These are phyloP conservation scores for Pseudorhombus dupliciocellatus DNA, from an alignment of 2,113 vertebrate species.

Conservation along the genomic window DNA sequence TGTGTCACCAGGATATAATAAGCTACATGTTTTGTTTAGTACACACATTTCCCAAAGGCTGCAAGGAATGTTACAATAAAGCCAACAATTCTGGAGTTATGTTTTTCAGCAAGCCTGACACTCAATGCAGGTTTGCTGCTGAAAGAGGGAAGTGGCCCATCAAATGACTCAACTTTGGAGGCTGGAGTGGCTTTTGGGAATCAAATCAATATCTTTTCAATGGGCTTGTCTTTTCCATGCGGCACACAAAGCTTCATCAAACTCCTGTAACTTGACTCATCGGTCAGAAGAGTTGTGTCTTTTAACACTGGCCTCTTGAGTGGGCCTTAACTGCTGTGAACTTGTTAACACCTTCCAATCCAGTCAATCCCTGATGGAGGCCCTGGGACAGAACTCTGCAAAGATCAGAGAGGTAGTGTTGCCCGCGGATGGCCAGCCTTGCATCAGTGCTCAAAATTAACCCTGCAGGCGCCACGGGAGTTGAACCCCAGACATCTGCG, in stretches of 20 bases:
- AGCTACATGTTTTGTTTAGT: not conserved
- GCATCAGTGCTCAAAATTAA: constrained; percentile 71
- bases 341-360: constrained; percentile 70
- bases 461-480: constrained; percentile 67
- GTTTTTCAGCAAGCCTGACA: not conserved
- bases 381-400: constrained; percentile 19
- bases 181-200: constrained; percentile 8
- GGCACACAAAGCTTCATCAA: constrained; percentile 10
- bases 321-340: constrained; percentile 58
- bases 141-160: not conserved
- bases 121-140: not conserved
- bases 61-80: not conserved
- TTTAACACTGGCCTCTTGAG: constrained; percentile 60
- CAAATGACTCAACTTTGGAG: constrained; percentile 3
- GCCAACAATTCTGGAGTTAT: no score
- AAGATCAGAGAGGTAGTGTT: constrained; percentile 68
- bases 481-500: constrained; percentile 66
- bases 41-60: not conserved
- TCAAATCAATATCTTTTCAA: constrained; percentile 7
- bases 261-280: constrained; percentile 53
- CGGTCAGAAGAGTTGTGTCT: constrained; percentile 49
- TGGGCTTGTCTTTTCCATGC: not conserved
- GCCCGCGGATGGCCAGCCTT: constrained; percentile 49
- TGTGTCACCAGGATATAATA: not conserved
- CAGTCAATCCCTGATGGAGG: constrained; percentile 49